Evolutionary conservation across 2,888 invertebrate genomes (phyloP).

Genomic region (Tribolium freemani): DNA sequence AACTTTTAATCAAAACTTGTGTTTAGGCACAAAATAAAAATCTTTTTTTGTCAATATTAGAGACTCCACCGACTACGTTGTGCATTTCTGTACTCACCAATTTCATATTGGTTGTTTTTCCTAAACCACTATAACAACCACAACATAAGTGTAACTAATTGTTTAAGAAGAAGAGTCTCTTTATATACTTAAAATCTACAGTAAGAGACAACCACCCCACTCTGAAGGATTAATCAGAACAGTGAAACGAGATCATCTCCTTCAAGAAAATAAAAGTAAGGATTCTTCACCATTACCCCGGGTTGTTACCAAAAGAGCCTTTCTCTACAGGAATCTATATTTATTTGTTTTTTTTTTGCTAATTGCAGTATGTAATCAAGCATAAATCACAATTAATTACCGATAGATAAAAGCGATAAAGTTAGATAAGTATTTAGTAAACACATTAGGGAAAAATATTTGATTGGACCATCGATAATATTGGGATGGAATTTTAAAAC

Average conservation of each 20-base stretch:
- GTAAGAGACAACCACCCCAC: constrained; percentile 35
- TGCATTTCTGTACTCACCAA: constrained; percentile 6
- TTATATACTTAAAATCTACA: constrained; percentile 28
- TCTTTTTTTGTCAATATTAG: no score
- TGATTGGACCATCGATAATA: not conserved
- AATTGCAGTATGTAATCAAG: constrained; percentile 9
- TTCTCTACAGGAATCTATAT: constrained; percentile 14
- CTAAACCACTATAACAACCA: constrained; percentile 21
- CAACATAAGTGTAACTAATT: constrained; percentile 21
- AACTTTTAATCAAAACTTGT: no score
- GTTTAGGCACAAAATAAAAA: no score
- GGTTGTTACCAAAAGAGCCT: constrained; percentile 44
- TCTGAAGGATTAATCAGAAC: constrained; percentile 58
- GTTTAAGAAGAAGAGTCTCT: constrained; percentile 22
- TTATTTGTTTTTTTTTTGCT: not conserved
- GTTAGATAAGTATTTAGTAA: constrained; percentile 6
- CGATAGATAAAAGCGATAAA: not conserved
- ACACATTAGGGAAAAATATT: not conserved
- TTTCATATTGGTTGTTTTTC: constrained; percentile 16
- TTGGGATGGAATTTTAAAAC: not conserved
- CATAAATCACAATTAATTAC: constrained; percentile 24
- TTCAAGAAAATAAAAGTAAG: constrained; percentile 58
- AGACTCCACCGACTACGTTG: no score
- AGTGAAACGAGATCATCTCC: constrained; percentile 62
- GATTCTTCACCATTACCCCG: constrained; percentile 32